These are phyloP conservation scores for Leptinotarsa juncta DNA, from an alignment of 2,888 invertebrate species.

Conservation along the genomic window DNA sequence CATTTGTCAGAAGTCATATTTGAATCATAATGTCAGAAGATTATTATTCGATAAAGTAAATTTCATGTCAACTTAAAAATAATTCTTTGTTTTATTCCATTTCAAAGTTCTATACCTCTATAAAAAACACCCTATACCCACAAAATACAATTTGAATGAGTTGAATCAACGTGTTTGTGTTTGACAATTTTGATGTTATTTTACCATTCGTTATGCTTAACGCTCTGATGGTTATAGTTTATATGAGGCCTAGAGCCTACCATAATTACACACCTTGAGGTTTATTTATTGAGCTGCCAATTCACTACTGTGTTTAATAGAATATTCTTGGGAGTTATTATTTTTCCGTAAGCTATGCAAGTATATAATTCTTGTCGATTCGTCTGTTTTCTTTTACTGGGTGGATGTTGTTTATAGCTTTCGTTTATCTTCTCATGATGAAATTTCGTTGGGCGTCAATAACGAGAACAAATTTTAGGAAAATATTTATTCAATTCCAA, in stretches of 20 bases:
- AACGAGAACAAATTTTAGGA: too few relatives aligned
- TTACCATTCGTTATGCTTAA: constrained; percentile 28
- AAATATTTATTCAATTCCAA: too few relatives aligned
- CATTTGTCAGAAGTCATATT: too few relatives aligned
- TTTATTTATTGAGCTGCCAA: constrained; percentile 31
- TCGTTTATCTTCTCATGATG: not conserved
- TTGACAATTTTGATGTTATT: not conserved
- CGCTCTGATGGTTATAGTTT: constrained; percentile 17
- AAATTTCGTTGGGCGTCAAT: too few relatives aligned
- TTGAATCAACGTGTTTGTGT: not conserved
- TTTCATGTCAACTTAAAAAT: too few relatives aligned
- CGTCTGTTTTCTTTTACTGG: not conserved
- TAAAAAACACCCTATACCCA: too few relatives aligned
- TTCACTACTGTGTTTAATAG: constrained; percentile 27
- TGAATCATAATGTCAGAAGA: too few relatives aligned
- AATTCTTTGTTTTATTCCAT: too few relatives aligned
- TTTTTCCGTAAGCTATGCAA: not conserved
- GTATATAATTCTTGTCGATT: not conserved
- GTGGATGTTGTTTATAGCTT: not conserved
- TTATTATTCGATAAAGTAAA: too few relatives aligned
- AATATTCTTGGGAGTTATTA: constrained; percentile 18
- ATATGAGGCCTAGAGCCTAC: constrained; percentile 5
- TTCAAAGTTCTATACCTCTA: too few relatives aligned
- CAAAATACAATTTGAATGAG: not conserved
- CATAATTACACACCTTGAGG: constrained; percentile 20